These are phyloP conservation scores for Dromiciops gliroides DNA, from an alignment of 2,113 vertebrate genomes.

Conservation along the genomic window DNA sequence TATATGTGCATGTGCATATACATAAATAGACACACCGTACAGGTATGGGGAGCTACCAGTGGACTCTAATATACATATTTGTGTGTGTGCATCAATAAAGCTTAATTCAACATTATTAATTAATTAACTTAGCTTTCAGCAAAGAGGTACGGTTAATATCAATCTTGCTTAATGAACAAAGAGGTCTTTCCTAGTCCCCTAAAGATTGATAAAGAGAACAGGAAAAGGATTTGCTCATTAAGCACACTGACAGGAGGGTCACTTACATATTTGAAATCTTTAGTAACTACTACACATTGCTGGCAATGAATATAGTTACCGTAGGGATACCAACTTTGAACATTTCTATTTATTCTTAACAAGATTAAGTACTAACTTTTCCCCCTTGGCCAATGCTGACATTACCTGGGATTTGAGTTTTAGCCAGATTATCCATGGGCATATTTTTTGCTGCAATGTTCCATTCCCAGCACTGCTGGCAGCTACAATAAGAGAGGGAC, in stretches of 20 bases:
- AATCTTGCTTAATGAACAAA: neutral
- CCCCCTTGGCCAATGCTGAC: neutral
- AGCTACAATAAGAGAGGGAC: neutral
- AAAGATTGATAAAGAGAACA: neutral
- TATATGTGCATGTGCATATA: no score
- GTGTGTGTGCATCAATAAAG: neutral
- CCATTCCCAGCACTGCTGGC: neutral
- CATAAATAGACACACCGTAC: no score
- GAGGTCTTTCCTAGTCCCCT: neutral
- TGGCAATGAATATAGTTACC: neutral
- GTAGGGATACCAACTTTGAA: neutral
- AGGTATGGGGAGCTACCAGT: neutral
- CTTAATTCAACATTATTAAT: neutral
- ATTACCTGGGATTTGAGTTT: neutral
- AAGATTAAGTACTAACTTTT: neutral
- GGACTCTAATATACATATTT: neutral
- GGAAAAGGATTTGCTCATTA: neutral
- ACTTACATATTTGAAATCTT: neutral
- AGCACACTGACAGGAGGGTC: neutral
- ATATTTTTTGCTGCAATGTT: neutral
- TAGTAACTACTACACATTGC: neutral
- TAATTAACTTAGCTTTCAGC: neutral
- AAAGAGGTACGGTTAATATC: neutral
- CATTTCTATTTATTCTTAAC: neutral
- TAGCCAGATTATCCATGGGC: neutral